A percentile compares a stretch with the other conserved stretches of the same genome.
phyloP scores from a whole-genome alignment of 2,797 vertebrate species.

The Tangara arthus region DNA sequence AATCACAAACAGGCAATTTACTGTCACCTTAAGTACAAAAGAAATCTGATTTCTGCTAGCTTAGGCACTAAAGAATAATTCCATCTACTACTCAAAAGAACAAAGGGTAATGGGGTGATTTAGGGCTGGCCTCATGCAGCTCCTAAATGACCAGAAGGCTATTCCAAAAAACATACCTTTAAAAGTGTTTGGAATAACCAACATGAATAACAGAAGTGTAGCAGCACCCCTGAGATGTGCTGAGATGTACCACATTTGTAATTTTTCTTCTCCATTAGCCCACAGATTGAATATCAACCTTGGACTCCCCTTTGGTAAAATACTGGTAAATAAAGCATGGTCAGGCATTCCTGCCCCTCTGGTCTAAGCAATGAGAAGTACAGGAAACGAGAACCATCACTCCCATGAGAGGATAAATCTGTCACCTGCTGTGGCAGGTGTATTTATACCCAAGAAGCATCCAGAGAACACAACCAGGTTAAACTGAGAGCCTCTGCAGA shows the following conservation, averaged over 20 bases:
- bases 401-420: neutral
- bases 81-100: neutral
- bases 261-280: neutral
- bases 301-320: neutral
- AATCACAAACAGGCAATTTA: neutral
- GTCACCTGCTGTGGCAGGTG: neutral
- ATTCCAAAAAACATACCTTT: neutral
- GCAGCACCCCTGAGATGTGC: neutral
- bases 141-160: neutral
- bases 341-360: neutral
- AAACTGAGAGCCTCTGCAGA: neutral
- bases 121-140: neutral
- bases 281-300: neutral
- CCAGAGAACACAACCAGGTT: neutral
- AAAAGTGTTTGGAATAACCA: neutral
- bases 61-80: neutral
- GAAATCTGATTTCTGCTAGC: neutral
- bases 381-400: neutral
- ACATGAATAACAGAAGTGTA: neutral
- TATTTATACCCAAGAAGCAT: neutral
- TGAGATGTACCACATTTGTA: too few relatives aligned
- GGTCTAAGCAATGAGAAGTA: neutral
- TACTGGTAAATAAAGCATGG: neutral
- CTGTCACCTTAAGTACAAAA: neutral
- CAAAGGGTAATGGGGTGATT: neutral